Base-by-base conservation (phyloP, 2,113 vertebrate genomes). In the Ceyx margarethae region DNA sequence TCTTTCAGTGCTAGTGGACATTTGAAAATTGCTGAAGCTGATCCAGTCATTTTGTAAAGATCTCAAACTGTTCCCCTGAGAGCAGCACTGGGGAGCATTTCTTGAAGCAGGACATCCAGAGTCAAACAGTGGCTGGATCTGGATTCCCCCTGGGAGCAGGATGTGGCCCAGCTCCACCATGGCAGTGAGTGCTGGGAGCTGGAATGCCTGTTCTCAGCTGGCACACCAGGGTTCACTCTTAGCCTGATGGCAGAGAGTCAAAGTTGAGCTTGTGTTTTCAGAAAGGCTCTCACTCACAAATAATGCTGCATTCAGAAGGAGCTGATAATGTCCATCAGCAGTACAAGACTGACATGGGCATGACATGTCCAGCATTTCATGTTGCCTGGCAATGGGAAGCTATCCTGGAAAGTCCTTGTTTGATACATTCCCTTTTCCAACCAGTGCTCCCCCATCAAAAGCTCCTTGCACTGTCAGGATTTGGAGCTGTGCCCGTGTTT, bases 51-150 rank as follows among this genome's bases (percentile, higher is more conserved):
- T 98, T 96, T 57, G 85, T 97, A 93, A 97, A 90, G 75, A 89
- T 97, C 18, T 8, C 80, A 51, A 97, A 97, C 71, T 74, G n/a
- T 85, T 96, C 85, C 11, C n/a, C 6, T 18, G 80, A 95, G 97
- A 97, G 78, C 62, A 80, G 56, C 9, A 95, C 90, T 79, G 97
- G 97, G 37, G 74, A 85, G 53, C 81, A 90, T 40, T 74, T 89
- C 20, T 95, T 97, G 37, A 97, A 97, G 56, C 96, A 98, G 89
- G 95, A 97, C 1, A 11, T 96, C 45, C 48, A 72, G 19, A 94
- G 95, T n/a, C 94, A 91, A 8, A 33, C 81, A 28, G 23, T 93
- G 40, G 83, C 90, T 56, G 18, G 69, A 15, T 97, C 96, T 62
- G 3, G 4, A 97, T 98, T 72, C 81, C 78, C 29, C 82, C 93